Conservation (phyloP, 1,140 invertebrate genomes). For the Calliopsis andreniformis region DNA sequence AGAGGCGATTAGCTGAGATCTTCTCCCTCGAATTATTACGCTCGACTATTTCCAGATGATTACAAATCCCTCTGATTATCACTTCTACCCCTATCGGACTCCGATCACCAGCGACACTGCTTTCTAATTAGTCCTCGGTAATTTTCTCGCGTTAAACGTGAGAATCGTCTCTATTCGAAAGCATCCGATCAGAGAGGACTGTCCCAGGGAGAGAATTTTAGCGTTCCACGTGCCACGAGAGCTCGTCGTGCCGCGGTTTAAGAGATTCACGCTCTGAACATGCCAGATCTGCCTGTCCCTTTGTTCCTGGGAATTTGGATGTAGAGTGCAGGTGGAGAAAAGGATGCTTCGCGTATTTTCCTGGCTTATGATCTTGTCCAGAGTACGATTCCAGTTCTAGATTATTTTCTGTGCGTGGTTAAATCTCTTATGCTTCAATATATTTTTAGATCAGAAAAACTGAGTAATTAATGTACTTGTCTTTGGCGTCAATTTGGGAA, state of each 20-base stretch:
- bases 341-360: not conserved
- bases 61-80: not conserved
- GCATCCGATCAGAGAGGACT: not conserved
- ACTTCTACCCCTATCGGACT: not conserved
- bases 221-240: not conserved
- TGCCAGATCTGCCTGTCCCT: conserved; percentile 10
- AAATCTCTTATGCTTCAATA: too few species aligned
- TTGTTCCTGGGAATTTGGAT: conserved; percentile 43
- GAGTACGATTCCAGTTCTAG: too few species aligned
- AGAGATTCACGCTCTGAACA: not conserved
- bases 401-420: too few species aligned
- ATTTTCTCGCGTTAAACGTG: not conserved
- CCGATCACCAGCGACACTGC: not conserved
- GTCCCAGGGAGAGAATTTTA: not conserved
- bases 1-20: conserved; percentile 8
- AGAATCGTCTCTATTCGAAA: not conserved
- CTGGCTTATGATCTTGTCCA: too few species aligned
- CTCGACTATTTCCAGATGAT: not conserved
- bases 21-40: not conserved
- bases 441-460: too few species aligned
- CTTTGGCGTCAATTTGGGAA: too few species aligned
- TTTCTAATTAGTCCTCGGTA: not conserved
- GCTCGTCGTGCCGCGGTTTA: not conserved
- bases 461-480: too few species aligned
- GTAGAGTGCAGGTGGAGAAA: not conserved